phyloP scores from a whole-genome alignment of 2,113 vertebrate species.

The Ctenomys sociabilis region DNA sequence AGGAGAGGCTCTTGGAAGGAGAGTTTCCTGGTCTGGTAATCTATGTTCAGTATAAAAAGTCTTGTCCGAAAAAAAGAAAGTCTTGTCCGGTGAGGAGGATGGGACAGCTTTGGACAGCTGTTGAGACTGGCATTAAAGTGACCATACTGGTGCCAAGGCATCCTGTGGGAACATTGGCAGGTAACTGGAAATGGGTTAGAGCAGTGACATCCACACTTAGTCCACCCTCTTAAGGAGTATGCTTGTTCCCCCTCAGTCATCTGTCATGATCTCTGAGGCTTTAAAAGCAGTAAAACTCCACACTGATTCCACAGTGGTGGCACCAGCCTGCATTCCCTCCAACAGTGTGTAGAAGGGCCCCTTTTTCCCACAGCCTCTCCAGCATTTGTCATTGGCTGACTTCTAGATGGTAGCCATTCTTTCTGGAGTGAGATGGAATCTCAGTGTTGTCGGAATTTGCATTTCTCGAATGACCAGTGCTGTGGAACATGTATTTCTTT shows the following conservation, averaged over 20 bases:
- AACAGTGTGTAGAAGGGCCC: no score
- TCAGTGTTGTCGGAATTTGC: no score
- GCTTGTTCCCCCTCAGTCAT: background rate
- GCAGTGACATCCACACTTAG: background rate
- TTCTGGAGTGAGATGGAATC: no score
- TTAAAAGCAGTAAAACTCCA: background rate
- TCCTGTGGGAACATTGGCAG: background rate
- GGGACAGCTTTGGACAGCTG: background rate
- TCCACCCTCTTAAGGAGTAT: background rate
- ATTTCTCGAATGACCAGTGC: no score
- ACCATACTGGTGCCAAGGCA: background rate
- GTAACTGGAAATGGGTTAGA: background rate
- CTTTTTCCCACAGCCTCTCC: no score
- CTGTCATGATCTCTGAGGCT: background rate
- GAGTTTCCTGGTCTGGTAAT: background rate
- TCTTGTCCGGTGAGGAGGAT: background rate
- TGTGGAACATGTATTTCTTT: no score
- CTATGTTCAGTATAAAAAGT: background rate
- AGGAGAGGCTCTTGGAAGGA: background rate
- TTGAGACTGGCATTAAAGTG: background rate
- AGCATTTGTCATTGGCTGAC: no score
- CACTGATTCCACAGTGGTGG: no score
- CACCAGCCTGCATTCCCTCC: no score
- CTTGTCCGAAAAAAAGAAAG: background rate
- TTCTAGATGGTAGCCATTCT: no score